A percentile compares a stretch with the other conserved stretches of the same genome.
Conservation (phyloP, 2,888 invertebrate genomes). For the Candidula unifasciata region DNA sequence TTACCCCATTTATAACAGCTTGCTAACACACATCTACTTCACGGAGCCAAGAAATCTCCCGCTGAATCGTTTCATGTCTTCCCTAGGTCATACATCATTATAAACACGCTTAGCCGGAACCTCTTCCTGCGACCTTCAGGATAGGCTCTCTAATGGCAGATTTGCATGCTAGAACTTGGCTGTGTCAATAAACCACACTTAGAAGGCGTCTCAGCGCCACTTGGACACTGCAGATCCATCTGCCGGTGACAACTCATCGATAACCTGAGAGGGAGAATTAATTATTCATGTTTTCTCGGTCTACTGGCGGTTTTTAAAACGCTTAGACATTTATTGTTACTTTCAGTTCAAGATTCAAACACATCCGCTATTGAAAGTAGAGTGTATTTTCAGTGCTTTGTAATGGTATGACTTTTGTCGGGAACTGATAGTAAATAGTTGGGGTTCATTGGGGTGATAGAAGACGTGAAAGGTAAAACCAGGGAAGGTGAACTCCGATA, state of each 20-base stretch:
- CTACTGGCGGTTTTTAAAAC: neutral
- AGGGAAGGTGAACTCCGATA: too few relatives aligned
- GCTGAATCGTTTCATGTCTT: neutral
- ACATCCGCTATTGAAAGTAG: too few relatives aligned
- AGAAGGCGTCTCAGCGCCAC: neutral
- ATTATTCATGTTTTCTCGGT: conserved; percentile 17
- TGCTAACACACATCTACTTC: neutral
- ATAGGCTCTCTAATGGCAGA: neutral
- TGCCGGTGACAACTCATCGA: conserved; percentile 24
- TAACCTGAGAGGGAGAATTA: conserved; percentile 10
- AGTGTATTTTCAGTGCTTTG: too few relatives aligned
- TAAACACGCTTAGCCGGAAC: neutral
- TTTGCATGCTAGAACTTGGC: conserved; percentile 12
- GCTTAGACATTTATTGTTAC: neutral
- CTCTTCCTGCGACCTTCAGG: neutral
- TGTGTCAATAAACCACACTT: conserved; percentile 6
- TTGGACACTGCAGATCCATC: conserved; percentile 21
- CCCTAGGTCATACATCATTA: neutral
- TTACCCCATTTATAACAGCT: too few relatives aligned
- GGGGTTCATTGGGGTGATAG: too few relatives aligned
- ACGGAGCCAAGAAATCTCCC: neutral
- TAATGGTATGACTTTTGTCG: too few relatives aligned
- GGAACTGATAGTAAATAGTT: too few relatives aligned
- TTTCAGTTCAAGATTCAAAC: neutral
- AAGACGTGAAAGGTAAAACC: too few relatives aligned